Conservation (phyloP, 1,140 invertebrate species). For the Drosophila virilis region DNA sequence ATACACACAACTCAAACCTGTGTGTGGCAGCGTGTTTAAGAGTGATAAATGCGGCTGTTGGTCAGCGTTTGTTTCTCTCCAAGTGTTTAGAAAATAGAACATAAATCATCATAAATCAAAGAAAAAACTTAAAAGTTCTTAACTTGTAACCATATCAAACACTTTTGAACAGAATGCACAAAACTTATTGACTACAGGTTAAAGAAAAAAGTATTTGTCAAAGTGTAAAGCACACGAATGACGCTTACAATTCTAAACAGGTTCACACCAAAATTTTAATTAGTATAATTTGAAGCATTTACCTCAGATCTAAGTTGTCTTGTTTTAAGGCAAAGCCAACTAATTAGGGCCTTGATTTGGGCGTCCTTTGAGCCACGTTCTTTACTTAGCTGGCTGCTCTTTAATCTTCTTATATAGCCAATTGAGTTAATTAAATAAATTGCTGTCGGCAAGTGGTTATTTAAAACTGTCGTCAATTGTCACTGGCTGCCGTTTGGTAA, state of each 20-base stretch:
- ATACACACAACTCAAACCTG: background rate
- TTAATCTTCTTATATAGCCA: slow-evolving; percentile 9
- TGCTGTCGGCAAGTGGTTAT: slow-evolving; percentile 7
- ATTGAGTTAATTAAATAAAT: slow-evolving; percentile 35
- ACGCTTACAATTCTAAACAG: too few species aligned
- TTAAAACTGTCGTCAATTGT: slow-evolving; percentile 13
- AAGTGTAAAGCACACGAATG: too few species aligned
- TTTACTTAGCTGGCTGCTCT: slow-evolving; percentile 4
- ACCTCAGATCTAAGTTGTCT: too few species aligned
- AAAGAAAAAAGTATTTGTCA: too few species aligned
- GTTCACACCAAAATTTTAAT: too few species aligned
- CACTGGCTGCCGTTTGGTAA: background rate
- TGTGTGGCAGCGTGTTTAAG: background rate
- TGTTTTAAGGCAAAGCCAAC: background rate
- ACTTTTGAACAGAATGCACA: too few species aligned
- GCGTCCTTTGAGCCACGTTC: background rate
- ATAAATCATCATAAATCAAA: background rate
- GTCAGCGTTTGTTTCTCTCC: background rate
- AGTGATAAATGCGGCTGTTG: background rate
- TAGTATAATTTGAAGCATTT: too few species aligned
- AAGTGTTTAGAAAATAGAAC: background rate
- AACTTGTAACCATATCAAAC: too few species aligned
- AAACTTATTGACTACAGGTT: too few species aligned
- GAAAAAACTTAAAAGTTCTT: too few species aligned
- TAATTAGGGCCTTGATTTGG: slow-evolving; percentile 19